Conservation (phyloP, 2,888 invertebrate species). For the Herminia tarsipennalis region DNA sequence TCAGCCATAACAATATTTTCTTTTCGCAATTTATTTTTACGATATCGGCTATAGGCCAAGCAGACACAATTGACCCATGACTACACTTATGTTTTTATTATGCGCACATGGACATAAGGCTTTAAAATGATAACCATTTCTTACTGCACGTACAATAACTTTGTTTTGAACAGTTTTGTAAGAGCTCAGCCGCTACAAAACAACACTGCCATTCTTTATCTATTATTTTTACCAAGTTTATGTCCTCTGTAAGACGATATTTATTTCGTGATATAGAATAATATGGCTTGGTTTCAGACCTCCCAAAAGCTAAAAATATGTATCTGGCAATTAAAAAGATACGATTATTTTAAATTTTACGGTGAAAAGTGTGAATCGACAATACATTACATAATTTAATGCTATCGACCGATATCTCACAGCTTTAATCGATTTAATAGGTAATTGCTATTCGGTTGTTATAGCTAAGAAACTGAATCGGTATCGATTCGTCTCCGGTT, state of each 20-base stretch:
- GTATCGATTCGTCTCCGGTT: conserved; percentile 59
- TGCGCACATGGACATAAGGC: conserved; percentile 70
- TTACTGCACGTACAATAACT: conserved; percentile 42
- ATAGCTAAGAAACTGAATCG: conserved; percentile 59
- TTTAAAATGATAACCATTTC: conserved; percentile 67
- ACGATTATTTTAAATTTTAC: conserved; percentile 45
- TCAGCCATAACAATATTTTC: conserved; percentile 70
- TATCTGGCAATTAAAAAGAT: conserved; percentile 42
- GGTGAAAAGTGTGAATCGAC: conserved; percentile 58
- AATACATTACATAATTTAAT: conserved; percentile 65
- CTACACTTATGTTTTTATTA: conserved; percentile 61
- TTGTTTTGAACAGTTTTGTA: conserved; percentile 54
- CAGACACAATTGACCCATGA: conserved; percentile 64
- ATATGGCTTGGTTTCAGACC: conserved; percentile 25
- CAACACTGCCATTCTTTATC: conserved; percentile 48
- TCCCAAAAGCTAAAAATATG: conserved; percentile 38
- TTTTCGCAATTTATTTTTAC: conserved; percentile 68
- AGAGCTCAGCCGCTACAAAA: conserved; percentile 54
- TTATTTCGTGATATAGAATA: conserved; percentile 32
- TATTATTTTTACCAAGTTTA: conserved; percentile 37
- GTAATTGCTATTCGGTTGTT: conserved; percentile 60
- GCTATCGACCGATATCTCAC: conserved; percentile 62
- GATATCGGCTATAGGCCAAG: conserved; percentile 58
- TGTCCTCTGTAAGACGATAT: conserved; percentile 13
- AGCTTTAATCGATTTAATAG: conserved; percentile 64